These are phyloP conservation scores for Diachasmimorpha longicaudata DNA, from an alignment of 1,140 invertebrate genomes.

Conservation along the genomic window DNA sequence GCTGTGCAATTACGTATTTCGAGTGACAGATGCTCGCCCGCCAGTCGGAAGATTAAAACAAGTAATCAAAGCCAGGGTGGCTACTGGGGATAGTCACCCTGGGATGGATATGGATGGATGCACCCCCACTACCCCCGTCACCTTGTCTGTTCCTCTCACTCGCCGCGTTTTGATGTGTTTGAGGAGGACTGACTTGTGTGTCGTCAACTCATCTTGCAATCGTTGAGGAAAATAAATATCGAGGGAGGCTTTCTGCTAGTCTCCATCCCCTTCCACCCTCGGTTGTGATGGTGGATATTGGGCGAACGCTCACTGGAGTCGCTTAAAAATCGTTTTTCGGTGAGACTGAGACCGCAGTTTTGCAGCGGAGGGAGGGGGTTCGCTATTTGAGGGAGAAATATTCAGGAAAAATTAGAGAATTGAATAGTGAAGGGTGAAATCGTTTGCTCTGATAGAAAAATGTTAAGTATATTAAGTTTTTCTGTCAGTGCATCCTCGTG, in stretches of 20 bases:
- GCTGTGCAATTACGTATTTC: constrained; percentile 59
- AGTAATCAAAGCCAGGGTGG: constrained; percentile 60
- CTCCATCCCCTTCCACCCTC: background rate
- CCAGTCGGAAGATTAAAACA: constrained; percentile 64
- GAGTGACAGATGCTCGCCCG: constrained; percentile 64
- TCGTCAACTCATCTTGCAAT: background rate
- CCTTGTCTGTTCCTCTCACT: background rate
- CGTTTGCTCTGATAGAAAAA: too few relatives aligned
- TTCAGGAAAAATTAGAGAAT: too few relatives aligned
- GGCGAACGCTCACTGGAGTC: background rate
- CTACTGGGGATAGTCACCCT: constrained; percentile 34
- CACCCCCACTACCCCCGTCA: constrained; percentile 26
- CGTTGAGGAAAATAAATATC: background rate
- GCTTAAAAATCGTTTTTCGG: background rate
- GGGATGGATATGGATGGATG: constrained; percentile 53
- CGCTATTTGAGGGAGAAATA: background rate
- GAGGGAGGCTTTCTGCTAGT: background rate
- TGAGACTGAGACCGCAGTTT: background rate
- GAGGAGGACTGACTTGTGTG: background rate
- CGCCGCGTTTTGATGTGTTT: background rate
- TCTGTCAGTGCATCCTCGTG: too few relatives aligned
- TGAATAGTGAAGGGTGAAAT: too few relatives aligned
- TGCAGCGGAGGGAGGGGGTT: background rate
- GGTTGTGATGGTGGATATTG: background rate
- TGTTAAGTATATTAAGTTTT: too few relatives aligned